A percentile compares a stretch with the other conserved stretches of the same genome.
These are phyloP conservation scores for Phyllotis vaccarum DNA, from an alignment of 2,797 vertebrate genomes.

Conservation along the genomic window DNA sequence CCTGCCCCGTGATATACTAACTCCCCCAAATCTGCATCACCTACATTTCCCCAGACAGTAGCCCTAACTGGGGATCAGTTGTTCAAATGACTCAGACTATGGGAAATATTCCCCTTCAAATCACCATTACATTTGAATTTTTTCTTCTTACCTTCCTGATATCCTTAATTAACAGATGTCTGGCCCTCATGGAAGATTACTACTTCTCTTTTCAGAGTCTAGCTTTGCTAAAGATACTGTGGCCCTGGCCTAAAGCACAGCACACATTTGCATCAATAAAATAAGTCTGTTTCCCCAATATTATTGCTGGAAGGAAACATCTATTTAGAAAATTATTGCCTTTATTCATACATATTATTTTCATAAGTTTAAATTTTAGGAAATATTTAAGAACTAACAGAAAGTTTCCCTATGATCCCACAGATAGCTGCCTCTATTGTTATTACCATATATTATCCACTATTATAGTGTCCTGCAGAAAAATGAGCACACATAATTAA, in stretches of 20 bases:
- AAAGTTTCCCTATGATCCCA: not conserved
- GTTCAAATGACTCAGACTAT: not conserved
- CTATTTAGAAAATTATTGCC: constrained; percentile 23
- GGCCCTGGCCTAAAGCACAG: constrained; percentile 17
- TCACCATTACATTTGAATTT: not conserved
- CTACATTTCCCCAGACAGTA: not conserved
- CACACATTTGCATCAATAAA: not conserved
- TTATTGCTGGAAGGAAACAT: not conserved
- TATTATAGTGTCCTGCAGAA: not conserved
- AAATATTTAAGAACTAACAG: not conserved
- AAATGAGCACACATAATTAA: constrained; percentile 3
- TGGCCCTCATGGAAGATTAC: not conserved
- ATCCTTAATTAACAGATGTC: not conserved
- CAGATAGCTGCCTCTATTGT: not conserved
- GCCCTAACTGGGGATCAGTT: not conserved
- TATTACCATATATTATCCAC: not conserved
- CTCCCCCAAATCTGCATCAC: not conserved
- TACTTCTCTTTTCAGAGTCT: not conserved
- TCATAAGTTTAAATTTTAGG: constrained; percentile 53
- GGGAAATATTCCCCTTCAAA: not conserved
- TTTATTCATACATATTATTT: not conserved
- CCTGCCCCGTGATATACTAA: not conserved
- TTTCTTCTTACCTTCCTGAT: not conserved
- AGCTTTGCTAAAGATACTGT: not conserved
- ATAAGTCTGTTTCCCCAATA: not conserved